Conservation (phyloP, 2,888 invertebrate genomes). For the Ptilodon capucinus region DNA sequence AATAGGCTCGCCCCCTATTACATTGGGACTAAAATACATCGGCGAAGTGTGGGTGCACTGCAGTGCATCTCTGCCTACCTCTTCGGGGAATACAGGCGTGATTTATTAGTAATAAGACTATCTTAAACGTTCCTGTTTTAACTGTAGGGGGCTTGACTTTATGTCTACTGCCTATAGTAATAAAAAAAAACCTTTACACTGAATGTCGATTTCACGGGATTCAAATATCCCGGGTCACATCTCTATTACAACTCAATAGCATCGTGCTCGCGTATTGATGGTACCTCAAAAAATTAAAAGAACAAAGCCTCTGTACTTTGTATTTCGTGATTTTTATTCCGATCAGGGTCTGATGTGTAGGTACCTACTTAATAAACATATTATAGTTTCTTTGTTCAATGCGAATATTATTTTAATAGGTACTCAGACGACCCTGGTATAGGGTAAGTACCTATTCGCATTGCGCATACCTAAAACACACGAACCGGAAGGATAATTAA, state of each 20-base stretch:
- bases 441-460: background rate
- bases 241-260: background rate
- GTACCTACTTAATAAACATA: background rate
- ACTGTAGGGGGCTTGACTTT: too few relatives aligned
- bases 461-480: background rate
- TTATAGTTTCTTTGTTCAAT: background rate
- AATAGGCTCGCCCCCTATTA: too few relatives aligned
- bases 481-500: too few relatives aligned
- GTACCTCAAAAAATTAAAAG: background rate
- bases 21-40: too few relatives aligned
- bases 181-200: too few relatives aligned
- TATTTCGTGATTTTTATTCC: slow-evolving; percentile 24
- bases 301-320: slow-evolving; percentile 2
- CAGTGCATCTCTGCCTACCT: too few relatives aligned
- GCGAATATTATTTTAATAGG: slow-evolving; percentile 14
- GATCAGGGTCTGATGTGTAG: slow-evolving; percentile 7
- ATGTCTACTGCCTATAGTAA: too few relatives aligned
- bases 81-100: too few relatives aligned
- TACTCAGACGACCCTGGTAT: background rate
- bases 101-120: too few relatives aligned
- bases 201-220: background rate
- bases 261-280: background rate
- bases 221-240: background rate
- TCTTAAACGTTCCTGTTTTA: too few relatives aligned
- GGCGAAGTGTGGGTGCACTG: too few relatives aligned